Evolutionary conservation across 2,797 vertebrate species (phyloP).

Genomic region (Gila robusta): DNA sequence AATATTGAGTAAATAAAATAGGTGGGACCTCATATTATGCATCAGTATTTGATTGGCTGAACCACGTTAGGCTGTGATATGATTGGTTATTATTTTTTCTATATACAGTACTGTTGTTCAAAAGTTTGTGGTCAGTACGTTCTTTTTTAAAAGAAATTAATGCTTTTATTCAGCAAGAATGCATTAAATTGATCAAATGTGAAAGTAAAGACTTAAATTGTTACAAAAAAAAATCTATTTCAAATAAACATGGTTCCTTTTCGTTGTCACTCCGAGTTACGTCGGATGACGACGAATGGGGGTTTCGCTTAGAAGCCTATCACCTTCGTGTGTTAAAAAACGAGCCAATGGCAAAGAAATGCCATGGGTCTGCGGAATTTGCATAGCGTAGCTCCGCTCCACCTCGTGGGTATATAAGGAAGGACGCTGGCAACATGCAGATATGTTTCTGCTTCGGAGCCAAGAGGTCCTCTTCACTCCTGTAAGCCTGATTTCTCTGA

Average conservation of each 20-base stretch:
- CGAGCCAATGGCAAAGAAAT: too few species aligned
- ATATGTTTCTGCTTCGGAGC: too few species aligned
- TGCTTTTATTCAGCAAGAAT: not conserved
- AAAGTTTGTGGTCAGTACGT: not conserved
- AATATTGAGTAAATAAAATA: not conserved
- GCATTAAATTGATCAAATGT: not conserved
- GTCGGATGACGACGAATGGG: too few species aligned
- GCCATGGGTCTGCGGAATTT: too few species aligned
- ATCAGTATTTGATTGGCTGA: not conserved
- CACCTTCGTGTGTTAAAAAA: too few species aligned
- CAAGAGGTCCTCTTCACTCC: too few species aligned
- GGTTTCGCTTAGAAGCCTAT: too few species aligned
- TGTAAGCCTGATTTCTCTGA: too few species aligned
- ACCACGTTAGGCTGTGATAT: not conserved
- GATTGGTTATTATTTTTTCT: not conserved
- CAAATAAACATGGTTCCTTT: not conserved
- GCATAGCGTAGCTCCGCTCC: too few species aligned
- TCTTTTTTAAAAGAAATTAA: not conserved
- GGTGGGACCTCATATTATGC: not conserved
- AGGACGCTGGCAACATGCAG: too few species aligned
- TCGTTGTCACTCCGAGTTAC: too few species aligned
- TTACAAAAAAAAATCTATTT: not conserved
- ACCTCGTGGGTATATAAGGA: too few species aligned
- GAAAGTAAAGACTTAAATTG: not conserved
- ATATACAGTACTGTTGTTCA: not conserved